Conservation (phyloP, 2,888 invertebrate species). For the Nezara viridula region DNA sequence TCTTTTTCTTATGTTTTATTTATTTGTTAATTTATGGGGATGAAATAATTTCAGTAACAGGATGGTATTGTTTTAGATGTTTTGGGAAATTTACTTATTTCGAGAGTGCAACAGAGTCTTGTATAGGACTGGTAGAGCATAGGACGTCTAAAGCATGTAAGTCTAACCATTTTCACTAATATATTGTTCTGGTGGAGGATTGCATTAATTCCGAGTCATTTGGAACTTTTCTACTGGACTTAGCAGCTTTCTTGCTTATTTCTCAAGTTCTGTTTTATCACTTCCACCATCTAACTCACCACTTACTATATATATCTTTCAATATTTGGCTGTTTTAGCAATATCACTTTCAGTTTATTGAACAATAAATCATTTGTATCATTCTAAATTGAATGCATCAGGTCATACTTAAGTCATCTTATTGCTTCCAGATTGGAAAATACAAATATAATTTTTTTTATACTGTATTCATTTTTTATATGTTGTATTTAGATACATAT, state of each 20-base stretch:
- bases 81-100: conserved; percentile 40
- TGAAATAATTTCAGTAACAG: not conserved
- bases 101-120: conserved; percentile 33
- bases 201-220: no score
- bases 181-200: not conserved
- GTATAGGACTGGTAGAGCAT: conserved; percentile 42
- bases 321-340: not conserved
- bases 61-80: conserved; percentile 30
- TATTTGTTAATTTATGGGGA: not conserved
- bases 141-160: conserved; percentile 41
- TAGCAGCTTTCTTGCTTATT: not conserved
- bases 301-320: not conserved
- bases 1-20: no score
- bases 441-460: no score
- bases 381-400: not conserved
- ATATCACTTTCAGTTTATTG: not conserved
- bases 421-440: not conserved
- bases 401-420: not conserved
- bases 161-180: conserved; percentile 1
- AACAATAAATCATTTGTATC: not conserved
- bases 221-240: not conserved
- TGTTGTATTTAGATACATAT: no score
- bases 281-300: not conserved
- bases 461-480: no score
- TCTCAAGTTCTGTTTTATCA: not conserved